Evolutionary conservation across 2,888 invertebrate species (phyloP).

Genomic region (Sphaerophoria taeniata): DNA sequence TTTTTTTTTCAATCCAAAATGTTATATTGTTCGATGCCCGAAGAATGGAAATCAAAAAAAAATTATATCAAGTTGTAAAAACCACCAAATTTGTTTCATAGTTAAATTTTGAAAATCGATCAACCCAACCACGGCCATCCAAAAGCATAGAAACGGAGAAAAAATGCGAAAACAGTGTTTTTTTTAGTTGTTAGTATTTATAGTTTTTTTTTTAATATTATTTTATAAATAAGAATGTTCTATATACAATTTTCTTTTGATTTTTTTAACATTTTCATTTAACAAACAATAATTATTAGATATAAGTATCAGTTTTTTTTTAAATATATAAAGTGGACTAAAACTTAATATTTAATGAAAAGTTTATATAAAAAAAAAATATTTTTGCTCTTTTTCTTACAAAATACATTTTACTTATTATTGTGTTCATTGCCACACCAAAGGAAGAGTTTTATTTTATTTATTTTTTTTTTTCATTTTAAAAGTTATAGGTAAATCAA

Average conservation of each 20-base stretch:
- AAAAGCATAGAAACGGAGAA: constrained; percentile 60
- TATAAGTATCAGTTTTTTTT: constrained; percentile 54
- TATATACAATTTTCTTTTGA: constrained; percentile 70
- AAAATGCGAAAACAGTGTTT: constrained; percentile 52
- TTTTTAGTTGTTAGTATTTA: constrained; percentile 66
- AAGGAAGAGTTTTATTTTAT: constrained; percentile 46
- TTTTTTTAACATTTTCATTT: constrained; percentile 59
- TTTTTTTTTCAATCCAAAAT: constrained; percentile 56
- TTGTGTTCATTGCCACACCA: constrained; percentile 70
- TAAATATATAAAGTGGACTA: constrained; percentile 61
- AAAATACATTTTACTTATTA: constrained; percentile 53
- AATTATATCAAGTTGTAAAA: constrained; percentile 18
- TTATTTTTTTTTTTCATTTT: constrained; percentile 25
- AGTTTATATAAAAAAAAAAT: constrained; percentile 59
- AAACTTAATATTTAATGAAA: constrained; percentile 63
- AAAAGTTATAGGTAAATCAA: constrained; percentile 27
- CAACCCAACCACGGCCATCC: constrained; percentile 33
- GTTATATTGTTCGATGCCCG: constrained; percentile 13
- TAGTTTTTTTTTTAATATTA: constrained; percentile 59
- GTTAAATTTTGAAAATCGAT: constrained; percentile 13
- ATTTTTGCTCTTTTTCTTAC: constrained; percentile 59
- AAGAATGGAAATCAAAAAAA: constrained; percentile 36
- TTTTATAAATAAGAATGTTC: constrained; percentile 71
- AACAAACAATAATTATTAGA: constrained; percentile 67
- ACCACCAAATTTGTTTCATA: constrained; percentile 48